These are phyloP conservation scores for Xanthorhoe designata DNA, from an alignment of 2,888 invertebrate species.

Conservation along the genomic window DNA sequence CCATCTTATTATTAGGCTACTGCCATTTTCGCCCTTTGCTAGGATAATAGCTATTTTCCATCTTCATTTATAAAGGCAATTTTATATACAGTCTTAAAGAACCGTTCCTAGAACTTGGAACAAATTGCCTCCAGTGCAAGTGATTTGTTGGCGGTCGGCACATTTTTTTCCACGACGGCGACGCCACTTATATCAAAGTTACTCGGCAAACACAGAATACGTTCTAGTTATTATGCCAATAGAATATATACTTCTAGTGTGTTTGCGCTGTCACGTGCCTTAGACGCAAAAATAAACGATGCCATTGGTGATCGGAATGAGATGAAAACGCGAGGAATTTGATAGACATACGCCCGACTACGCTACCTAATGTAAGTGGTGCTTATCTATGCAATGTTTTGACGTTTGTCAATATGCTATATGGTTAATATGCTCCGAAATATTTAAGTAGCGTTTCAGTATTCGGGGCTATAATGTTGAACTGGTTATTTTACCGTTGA, in stretches of 20 bases:
- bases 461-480: too few relatives aligned
- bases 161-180: conserved; percentile 21
- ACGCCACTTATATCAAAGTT: conserved; percentile 6
- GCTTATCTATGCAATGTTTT: too few relatives aligned
- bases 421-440: too few relatives aligned
- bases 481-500: conserved; percentile 17
- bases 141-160: conserved; percentile 32
- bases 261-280: background rate
- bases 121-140: conserved; percentile 35
- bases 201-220: conserved; percentile 1
- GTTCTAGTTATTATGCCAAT: background rate
- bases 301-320: conserved; percentile 3
- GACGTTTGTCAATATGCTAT: too few relatives aligned
- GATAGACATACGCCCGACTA: background rate
- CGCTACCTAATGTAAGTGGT: too few relatives aligned
- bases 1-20: background rate
- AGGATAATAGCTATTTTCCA: conserved; percentile 6
- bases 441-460: too few relatives aligned
- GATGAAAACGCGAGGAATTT: conserved; percentile 14
- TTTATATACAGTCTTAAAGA: conserved; percentile 23
- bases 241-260: conserved; percentile 1
- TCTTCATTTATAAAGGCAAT: conserved; percentile 16
- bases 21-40: background rate
- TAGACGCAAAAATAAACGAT: too few relatives aligned
- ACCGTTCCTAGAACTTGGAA: conserved; percentile 23